These are phyloP conservation scores for Ochropleura leucogaster DNA, from an alignment of 2,888 invertebrate genomes.

Conservation along the genomic window DNA sequence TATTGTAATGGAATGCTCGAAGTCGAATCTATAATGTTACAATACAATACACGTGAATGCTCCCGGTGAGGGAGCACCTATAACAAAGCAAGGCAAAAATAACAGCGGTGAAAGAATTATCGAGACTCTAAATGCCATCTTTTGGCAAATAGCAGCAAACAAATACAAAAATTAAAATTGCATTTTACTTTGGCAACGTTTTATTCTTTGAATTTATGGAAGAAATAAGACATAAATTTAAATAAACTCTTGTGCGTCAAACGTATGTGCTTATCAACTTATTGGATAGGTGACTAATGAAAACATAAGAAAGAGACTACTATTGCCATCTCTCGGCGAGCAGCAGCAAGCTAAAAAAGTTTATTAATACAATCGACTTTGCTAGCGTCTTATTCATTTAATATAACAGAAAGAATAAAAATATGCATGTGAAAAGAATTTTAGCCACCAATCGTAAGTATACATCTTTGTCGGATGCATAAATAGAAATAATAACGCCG, in stretches of 20 bases:
- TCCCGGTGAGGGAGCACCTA: too few relatives aligned
- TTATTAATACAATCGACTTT: not conserved
- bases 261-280: not conserved
- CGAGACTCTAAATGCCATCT: slow-evolving; percentile 70
- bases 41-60: too few relatives aligned
- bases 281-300: not conserved
- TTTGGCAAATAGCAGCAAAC: slow-evolving; percentile 24
- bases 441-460: too few relatives aligned
- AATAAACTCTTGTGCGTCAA: not conserved
- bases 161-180: not conserved
- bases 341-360: not conserved
- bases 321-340: not conserved
- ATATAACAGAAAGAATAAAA: not conserved
- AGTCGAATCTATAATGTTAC: too few relatives aligned
- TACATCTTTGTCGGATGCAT: not conserved
- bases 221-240: not conserved
- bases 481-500: not conserved
- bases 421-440: not conserved
- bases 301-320: not conserved
- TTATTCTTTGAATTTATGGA: not conserved
- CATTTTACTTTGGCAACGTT: not conserved
- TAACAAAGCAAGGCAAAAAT: not conserved
- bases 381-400: not conserved
- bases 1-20: too few relatives aligned
- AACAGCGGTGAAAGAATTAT: not conserved